Evolutionary conservation across 2,888 invertebrate species (phyloP), one percentile per base, ranked within the genome.

Genomic region (Melanostoma mellinum): DNA sequence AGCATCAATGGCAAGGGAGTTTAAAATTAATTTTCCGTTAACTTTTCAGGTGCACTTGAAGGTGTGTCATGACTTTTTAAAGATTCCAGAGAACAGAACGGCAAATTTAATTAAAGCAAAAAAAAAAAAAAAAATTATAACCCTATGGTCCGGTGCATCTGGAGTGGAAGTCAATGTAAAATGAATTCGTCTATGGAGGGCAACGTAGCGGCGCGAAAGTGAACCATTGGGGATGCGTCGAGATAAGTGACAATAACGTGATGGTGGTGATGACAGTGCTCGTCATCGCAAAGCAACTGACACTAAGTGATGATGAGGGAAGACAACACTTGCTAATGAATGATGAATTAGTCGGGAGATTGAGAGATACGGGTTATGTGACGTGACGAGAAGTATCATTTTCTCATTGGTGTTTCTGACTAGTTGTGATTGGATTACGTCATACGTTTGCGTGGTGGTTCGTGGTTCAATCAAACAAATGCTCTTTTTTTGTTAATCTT

Each of bases 331-430:
- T 56, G 56, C n/a, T 40, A 56, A 56, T 56, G 56, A 56, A 40
- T 40, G 56, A 56, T 56, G n/a, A 56, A 56, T 56, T 56, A 38
- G 55, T 35, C 20, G 40, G 40, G 20, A 40, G 30, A 56, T 56
- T 36, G 38, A 56, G 40, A 56, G 38, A 56, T 40, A 56, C 56
- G 38, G 56, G 56, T 38, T 56, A 38, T 56, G 56, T 56, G 8
- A 56, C 56, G 56, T 56, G 8, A 56, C 56, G 38, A 38, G 38
- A 56, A 38, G 48, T 32, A 32, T 5, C 38, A 38, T 56, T 8
- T 35, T 55, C 55, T 55, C 38, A 56, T 56, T 56, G 56, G 40
- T 56, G 56, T 32, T 56, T 56, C 56, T 40, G 56, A 40, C 50
- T 50, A 30, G 9, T 4, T 9, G 30, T 56, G 4, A 56, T 40